Evolutionary conservation across 2,113 vertebrate genomes (phyloP), one percentile per base, ranked within the genome.

Genomic region (Upupa epops): DNA sequence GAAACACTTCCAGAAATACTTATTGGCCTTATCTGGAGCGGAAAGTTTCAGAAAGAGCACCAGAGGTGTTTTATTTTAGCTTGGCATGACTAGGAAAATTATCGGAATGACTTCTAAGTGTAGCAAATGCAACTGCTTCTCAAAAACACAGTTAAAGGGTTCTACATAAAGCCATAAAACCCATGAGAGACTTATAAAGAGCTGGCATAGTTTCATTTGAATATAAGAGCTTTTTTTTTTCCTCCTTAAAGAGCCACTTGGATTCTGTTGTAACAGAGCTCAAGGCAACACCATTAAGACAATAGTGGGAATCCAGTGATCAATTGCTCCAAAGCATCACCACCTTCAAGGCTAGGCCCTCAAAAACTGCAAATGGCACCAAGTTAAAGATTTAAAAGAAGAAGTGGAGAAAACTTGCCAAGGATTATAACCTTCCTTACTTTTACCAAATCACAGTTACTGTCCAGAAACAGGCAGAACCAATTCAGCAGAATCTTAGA

Each of bases 1-100:
- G 83, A 91, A 86, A 66, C 58, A 34, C 61, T 74, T 86, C 80
- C 77, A 83, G 89, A 96, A 93, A 94, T 91, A 94, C 42, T 64
- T 37, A 79, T 32, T 81, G 71, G 60, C 87, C 93, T 96, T 96
- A 94, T 89, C 86, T 34, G 5, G 90, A 95, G 82, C 81, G 76
- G 92, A 96, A 96, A 96, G 60, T 60, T 95, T 91, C 70, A 92
- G 93, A 94, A 93, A 22, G 83, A 95, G 37, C 11, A 51, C 48
- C 58, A 92, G 85, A 91, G 96, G 77, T 74, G 94, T 95, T 96
- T 96, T 88, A 88, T 95, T 92, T 93, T 91, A 96, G 89, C 29
- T 96, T 97, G 94, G 91, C 91, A 94, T 68, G 75, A 69, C 45
- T 20, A 74, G n/a, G 17, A 48, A 88, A 92, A 76, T 87, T 74